These are phyloP conservation scores for Pecten maximus DNA, from an alignment of 2,888 invertebrate genomes.

Conservation along the genomic window DNA sequence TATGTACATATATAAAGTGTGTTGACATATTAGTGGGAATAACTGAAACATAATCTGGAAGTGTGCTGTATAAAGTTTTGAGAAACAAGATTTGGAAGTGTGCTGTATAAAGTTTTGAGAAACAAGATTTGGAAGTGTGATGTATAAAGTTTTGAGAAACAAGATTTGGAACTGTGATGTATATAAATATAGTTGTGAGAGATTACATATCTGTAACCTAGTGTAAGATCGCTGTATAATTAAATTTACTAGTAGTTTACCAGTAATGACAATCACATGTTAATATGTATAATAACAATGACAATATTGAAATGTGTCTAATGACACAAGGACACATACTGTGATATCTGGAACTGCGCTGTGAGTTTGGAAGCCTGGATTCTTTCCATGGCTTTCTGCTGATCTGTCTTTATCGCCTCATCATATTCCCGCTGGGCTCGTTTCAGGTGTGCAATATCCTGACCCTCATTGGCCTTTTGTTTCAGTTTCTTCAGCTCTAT, in stretches of 20 bases:
- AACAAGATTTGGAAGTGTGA: too few relatives aligned
- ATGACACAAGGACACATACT: conserved; percentile 71
- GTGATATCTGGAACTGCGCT: conserved; percentile 75
- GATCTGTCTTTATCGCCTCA: conserved; percentile 76
- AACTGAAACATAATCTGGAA: background rate
- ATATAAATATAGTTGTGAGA: too few relatives aligned
- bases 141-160: background rate
- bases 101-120: too few relatives aligned
- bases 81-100: too few relatives aligned
- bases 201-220: too few relatives aligned
- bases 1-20: background rate
- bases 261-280: too few relatives aligned
- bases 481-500: conserved; percentile 80
- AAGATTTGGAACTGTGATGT: background rate
- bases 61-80: background rate
- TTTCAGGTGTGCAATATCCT: conserved; percentile 75
- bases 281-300: background rate
- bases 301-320: background rate
- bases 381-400: conserved; percentile 71
- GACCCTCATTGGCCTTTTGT: conserved; percentile 70
- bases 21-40: too few relatives aligned
- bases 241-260: too few relatives aligned
- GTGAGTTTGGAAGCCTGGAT: conserved; percentile 71
- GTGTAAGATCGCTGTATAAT: too few relatives aligned
- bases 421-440: conserved; percentile 74